Conservation (phyloP, 2,797 vertebrate species). For the Malurus leucopterus region DNA sequence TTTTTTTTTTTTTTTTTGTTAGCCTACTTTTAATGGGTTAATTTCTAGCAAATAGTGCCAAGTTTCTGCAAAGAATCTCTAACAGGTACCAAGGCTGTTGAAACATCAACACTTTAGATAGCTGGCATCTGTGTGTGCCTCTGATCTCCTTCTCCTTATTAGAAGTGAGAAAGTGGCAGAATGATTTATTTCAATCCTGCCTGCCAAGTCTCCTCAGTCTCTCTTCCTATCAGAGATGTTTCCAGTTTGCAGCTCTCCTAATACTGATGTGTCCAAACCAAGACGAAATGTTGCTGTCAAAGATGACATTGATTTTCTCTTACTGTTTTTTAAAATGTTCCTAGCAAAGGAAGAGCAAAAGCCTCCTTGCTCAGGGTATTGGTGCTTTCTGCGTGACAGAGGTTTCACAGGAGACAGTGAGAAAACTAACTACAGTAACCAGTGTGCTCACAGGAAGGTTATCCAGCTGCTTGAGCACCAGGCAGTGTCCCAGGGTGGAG, state of each 20-base stretch:
- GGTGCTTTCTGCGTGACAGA: neutral
- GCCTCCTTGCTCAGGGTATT: accelerated
- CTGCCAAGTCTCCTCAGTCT: neutral
- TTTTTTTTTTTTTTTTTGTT: neutral
- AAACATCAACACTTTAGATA: neutral
- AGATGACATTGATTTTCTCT: neutral
- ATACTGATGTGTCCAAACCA: neutral
- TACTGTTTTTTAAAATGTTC: neutral
- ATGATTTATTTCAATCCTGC: slow-evolving; percentile 10
- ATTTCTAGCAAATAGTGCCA: neutral
- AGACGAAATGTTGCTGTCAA: neutral
- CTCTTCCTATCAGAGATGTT: neutral
- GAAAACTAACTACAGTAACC: neutral
- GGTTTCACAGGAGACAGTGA: neutral
- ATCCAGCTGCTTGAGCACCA: neutral
- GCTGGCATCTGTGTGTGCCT: neutral
- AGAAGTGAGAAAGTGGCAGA: neutral
- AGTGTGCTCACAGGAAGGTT: neutral
- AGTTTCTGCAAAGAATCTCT: neutral
- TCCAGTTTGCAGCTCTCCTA: neutral
- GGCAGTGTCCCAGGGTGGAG: neutral
- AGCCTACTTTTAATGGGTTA: neutral
- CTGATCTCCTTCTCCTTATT: neutral
- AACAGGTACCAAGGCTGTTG: neutral
- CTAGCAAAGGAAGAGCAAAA: neutral